Percentiles rank a stretch among this genome's conserved stretches.
These are phyloP conservation scores for Pollimyrus isidori DNA, from an alignment of 2,113 vertebrate species.

Conservation along the genomic window DNA sequence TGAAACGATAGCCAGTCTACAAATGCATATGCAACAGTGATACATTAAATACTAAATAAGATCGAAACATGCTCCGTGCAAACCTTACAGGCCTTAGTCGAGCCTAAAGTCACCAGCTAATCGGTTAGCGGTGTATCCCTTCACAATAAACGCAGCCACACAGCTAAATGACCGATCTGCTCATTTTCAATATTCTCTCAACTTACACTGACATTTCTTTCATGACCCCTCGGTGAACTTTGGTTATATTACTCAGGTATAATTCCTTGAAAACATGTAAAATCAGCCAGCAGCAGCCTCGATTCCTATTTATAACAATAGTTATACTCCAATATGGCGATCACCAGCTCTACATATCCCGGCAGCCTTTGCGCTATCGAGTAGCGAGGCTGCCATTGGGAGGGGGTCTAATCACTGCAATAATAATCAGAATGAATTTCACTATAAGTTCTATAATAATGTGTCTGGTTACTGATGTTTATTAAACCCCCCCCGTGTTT, in stretches of 20 bases:
- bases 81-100: constrained; percentile 35
- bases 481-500: neutral
- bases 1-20: neutral
- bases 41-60: neutral
- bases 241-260: constrained; percentile 25
- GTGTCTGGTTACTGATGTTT: neutral
- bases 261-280: constrained; percentile 45
- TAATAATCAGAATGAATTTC: neutral
- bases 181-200: neutral
- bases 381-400: neutral
- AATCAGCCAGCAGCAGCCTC: constrained; percentile 56
- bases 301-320: constrained; percentile 80
- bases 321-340: constrained; percentile 51
- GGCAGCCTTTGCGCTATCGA: constrained; percentile 35
- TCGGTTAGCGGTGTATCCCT: neutral
- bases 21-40: neutral
- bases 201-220: constrained; percentile 86
- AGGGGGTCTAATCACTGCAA: neutral
- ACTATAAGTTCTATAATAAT: neutral
- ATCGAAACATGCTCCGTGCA: neutral
- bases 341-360: constrained; percentile 35
- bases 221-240: constrained; percentile 64
- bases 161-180: neutral
- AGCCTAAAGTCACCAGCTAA: constrained; percentile 34
- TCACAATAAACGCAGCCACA: neutral